phyloP scores from a whole-genome alignment of 2,888 invertebrate genomes.

The Dryobotodes eremita region DNA sequence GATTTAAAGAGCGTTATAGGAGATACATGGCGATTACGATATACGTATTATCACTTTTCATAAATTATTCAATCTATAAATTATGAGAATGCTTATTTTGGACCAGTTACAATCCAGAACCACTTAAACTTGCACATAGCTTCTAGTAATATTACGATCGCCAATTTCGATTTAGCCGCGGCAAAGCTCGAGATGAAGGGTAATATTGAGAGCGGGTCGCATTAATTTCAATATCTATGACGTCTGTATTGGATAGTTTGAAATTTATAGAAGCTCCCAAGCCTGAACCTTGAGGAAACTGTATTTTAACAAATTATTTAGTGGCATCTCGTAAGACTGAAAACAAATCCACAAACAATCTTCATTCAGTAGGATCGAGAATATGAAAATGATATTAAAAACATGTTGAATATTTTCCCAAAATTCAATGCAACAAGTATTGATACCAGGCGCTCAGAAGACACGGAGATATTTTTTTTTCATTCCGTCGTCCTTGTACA shows the following conservation, averaged over 20 bases:
- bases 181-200: not conserved
- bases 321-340: not conserved
- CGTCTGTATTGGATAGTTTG: not conserved
- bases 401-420: not conserved
- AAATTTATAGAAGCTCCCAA: not conserved
- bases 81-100: not conserved
- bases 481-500: slow-evolving; percentile 19
- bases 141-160: not conserved
- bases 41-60: not conserved
- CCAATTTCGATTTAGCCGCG: not conserved
- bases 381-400: not conserved
- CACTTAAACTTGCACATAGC: not conserved
- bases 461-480: slow-evolving; percentile 30
- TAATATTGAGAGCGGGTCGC: not conserved
- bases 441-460: slow-evolving; percentile 25
- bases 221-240: slow-evolving; percentile 1
- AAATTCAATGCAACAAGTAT: slow-evolving; percentile 38
- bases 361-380: not conserved
- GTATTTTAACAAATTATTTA: not conserved
- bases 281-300: not conserved
- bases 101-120: not conserved
- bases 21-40: not conserved
- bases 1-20: not conserved
- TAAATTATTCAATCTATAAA: not conserved
- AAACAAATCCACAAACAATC: not conserved